Evolutionary conservation across 2,888 invertebrate genomes (phyloP).

Genomic region (Lochmaea capreae): DNA sequence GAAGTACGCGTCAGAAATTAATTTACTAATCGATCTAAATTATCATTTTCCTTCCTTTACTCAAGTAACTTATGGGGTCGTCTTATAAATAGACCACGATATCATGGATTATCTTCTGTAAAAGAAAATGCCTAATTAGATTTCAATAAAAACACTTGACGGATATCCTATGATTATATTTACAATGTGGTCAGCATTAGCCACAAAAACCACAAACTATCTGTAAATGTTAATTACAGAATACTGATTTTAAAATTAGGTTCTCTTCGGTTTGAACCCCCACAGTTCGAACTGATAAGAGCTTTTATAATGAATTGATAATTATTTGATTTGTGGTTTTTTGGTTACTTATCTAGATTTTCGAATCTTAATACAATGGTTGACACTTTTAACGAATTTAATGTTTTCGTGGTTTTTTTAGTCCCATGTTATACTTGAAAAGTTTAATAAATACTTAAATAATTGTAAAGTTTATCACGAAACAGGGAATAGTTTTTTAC

Average conservation of each 20-base stretch:
- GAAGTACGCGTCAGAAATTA: constrained; percentile 10
- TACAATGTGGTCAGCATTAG: constrained; percentile 28
- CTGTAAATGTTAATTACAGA: constrained; percentile 27
- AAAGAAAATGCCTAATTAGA: constrained; percentile 34
- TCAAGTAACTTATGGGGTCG: constrained; percentile 26
- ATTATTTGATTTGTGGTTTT: background rate
- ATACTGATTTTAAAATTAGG: constrained; percentile 16
- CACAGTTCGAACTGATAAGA: constrained; percentile 10
- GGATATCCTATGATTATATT: constrained; percentile 42
- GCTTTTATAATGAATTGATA: constrained; percentile 11
- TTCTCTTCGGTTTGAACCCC: constrained; percentile 9
- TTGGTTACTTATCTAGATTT: background rate
- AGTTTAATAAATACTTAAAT: too few relatives aligned
- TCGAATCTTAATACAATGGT: background rate
- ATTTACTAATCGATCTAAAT: constrained; percentile 18
- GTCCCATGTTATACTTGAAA: too few relatives aligned
- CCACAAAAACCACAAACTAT: constrained; percentile 39
- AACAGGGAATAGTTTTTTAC: too few relatives aligned
- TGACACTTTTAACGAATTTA: background rate
- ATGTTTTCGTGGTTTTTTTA: background rate
- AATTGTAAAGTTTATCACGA: too few relatives aligned
- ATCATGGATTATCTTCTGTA: constrained; percentile 28
- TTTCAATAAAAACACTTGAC: constrained; percentile 25
- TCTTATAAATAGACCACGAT: constrained; percentile 31
- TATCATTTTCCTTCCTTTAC: constrained; percentile 26